Base-by-base conservation (phyloP, 2,888 invertebrate species). In the Ligdia adustata region DNA sequence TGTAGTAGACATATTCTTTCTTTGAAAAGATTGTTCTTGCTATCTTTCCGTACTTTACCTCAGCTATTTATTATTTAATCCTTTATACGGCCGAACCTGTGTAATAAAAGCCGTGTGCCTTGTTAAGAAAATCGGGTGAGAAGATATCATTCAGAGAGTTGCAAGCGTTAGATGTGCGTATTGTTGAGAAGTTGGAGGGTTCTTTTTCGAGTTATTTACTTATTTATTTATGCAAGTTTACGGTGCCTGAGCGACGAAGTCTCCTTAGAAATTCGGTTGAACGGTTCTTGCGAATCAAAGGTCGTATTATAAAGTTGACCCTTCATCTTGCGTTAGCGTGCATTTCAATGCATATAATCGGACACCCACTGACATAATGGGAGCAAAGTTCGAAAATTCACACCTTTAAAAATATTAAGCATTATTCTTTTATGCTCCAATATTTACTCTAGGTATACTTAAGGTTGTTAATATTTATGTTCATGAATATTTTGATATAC, bases 161-260 rank as follows among this genome's bases (percentile, higher is more conserved):
- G 52, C 60, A 52, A 64, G 61, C 66, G 66, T 71, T 74, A 66
- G 63, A 50, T 60, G 63, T 63, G 65, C 64, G 65, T 60, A 67
- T 69, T 64, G 66, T 64, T 66, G 73, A 77, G 79, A 82, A 81
- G 74, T 75, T 64, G 67, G 73, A 77, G 79, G 82, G 82, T 74
- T 75, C 72, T 73, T 74, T 76, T 80, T 75, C 69, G 62, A 74
- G 64, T 75, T 78, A 82, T 80, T 83, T 82, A 82, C 82, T 81
- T 76, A 81, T 80, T 83, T 82, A 82, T 82, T 81, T 76, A 81
- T 80, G 75, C 80, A 77, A 73, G 70, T 71, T 69, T 62, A 69
- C 69, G 62, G 61, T 63, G 65, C 55, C 61, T 75, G 73, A 80
- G 71, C 72, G 77, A 69, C 68, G n/a, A n/a, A n/a, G 66, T 57